Conservation (phyloP, 2,888 invertebrate species). For the Bembecia ichneumoniformis region DNA sequence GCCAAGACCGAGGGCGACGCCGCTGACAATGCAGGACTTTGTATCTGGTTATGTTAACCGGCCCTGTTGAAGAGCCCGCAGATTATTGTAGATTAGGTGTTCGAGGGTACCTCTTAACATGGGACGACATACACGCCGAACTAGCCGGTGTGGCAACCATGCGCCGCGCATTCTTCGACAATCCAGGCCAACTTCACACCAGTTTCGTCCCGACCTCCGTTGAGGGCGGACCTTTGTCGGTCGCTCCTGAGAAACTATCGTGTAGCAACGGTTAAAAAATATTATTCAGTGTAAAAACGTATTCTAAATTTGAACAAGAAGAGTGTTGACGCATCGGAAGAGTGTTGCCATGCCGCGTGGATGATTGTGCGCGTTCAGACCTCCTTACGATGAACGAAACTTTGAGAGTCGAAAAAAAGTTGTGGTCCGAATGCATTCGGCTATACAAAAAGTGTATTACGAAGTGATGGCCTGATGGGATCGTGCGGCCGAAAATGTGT, state of each 20-base stretch:
- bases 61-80: constrained; percentile 32
- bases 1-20: constrained; percentile 61
- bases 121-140: constrained; percentile 46
- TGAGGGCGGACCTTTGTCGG: constrained; percentile 45
- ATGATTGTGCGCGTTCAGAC: constrained; percentile 24
- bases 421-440: constrained; percentile 58
- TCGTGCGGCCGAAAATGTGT: constrained; percentile 60
- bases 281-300: constrained; percentile 45
- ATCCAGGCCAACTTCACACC: constrained; percentile 61
- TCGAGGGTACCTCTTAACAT: constrained; percentile 41
- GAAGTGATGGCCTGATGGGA: constrained; percentile 67
- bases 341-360: constrained; percentile 51
- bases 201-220: constrained; percentile 54
- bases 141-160: constrained; percentile 66
- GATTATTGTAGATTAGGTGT: constrained; percentile 38
- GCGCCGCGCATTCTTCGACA: constrained; percentile 70
- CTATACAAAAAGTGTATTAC: constrained; percentile 61
- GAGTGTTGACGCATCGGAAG: constrained; percentile 16
- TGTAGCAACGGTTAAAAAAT: constrained; percentile 54
- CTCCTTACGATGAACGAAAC: constrained; percentile 60
- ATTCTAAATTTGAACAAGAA: constrained; percentile 26
- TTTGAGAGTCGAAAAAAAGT: constrained; percentile 51
- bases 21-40: constrained; percentile 65
- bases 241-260: constrained; percentile 48
- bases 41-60: constrained; percentile 65